These are phyloP conservation scores for Acanthurus tractus DNA, from an alignment of 2,797 vertebrate genomes.

Conservation along the genomic window DNA sequence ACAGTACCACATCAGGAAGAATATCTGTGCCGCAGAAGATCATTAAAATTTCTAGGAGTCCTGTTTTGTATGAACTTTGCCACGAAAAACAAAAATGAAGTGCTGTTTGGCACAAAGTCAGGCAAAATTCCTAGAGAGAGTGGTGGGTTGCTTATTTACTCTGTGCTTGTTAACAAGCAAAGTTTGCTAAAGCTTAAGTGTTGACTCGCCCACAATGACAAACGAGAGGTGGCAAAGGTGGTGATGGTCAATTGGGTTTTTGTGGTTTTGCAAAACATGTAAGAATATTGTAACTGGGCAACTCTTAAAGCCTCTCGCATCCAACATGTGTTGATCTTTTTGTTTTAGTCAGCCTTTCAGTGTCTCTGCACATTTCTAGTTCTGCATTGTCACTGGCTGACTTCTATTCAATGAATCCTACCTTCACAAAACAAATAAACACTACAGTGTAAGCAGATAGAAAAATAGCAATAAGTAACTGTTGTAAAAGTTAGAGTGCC, in stretches of 20 bases:
- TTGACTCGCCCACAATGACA: conserved; percentile 25
- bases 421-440: conserved; percentile 25
- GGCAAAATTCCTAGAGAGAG: conserved; percentile 38
- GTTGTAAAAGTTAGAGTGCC: conserved; percentile 73
- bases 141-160: conserved; percentile 45
- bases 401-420: conserved; percentile 4
- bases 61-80: conserved; percentile 39
- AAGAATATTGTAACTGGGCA: conserved; percentile 21
- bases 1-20: conserved; percentile 19
- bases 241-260: conserved; percentile 22
- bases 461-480: conserved; percentile 38
- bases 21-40: conserved; percentile 35
- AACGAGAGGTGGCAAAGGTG: conserved; percentile 34
- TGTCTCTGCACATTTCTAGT: conserved; percentile 9
- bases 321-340: conserved; percentile 15
- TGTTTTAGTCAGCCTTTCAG: conserved; percentile 19
- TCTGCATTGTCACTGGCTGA: neutral
- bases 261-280: conserved; percentile 27
- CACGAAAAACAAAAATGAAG: conserved; percentile 41
- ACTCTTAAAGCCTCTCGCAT: conserved; percentile 28
- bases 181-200: conserved; percentile 50
- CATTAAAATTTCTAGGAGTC: conserved; percentile 34
- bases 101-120: conserved; percentile 39
- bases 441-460: conserved; percentile 27
- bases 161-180: conserved; percentile 58